phyloP scores from a whole-genome alignment of 2,113 vertebrate species.

The Calidris pygmaea region DNA sequence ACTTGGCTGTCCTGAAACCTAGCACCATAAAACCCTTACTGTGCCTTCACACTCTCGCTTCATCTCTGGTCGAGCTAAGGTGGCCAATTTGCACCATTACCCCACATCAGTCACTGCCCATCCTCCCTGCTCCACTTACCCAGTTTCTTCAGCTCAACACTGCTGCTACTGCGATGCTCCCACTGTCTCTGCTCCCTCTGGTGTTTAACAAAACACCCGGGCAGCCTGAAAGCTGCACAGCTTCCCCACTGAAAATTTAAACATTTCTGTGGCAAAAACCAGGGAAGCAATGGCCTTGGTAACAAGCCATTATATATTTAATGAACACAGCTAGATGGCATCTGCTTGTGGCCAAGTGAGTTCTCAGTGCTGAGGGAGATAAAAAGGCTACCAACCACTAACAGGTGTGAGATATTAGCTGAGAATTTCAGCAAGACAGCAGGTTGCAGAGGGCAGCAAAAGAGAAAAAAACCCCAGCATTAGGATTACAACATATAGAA shows the following conservation, averaged over 20 bases:
- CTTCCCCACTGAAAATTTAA: neutral
- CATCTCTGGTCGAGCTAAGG: neutral
- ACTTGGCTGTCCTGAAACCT: neutral
- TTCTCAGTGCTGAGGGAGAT: neutral
- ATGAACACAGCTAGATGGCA: neutral
- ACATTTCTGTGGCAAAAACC: too few relatives aligned
- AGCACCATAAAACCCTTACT: neutral
- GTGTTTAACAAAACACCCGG: neutral
- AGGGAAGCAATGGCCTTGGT: neutral
- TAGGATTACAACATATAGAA: neutral
- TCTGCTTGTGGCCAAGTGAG: neutral
- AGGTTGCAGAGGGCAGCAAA: neutral
- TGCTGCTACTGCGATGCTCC: neutral
- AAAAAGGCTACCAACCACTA: neutral
- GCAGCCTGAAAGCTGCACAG: neutral
- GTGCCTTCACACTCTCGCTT: neutral
- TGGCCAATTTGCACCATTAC: neutral
- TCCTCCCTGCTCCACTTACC: neutral
- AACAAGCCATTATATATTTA: neutral
- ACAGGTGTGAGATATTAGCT: neutral
- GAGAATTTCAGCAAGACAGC: neutral
- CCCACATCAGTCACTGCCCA: neutral
- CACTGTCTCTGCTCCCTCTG: fast-evolving
- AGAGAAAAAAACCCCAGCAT: neutral
- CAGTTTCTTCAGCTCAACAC: neutral